These are phyloP conservation scores for Mormyrus lacerda DNA, from an alignment of 2,113 vertebrate genomes.

Conservation along the genomic window DNA sequence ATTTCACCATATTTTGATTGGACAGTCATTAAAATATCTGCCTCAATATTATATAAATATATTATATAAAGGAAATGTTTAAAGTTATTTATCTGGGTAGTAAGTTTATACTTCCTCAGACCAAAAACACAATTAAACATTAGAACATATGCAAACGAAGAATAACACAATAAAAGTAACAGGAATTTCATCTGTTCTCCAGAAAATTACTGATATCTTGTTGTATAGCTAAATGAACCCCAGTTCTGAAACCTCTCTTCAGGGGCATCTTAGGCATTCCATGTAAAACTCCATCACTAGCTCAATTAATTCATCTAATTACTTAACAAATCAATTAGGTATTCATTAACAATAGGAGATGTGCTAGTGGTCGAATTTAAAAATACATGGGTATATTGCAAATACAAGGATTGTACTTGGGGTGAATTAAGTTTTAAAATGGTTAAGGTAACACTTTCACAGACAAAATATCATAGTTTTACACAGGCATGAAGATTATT, in stretches of 20 bases:
- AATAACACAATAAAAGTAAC: neutral
- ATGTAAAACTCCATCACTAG: neutral
- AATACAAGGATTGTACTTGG: neutral
- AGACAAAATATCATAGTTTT: neutral
- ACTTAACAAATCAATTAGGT: neutral
- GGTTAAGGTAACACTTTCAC: neutral
- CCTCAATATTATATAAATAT: neutral
- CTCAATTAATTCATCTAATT: neutral
- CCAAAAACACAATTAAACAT: neutral
- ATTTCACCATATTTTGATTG: neutral
- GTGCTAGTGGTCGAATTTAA: neutral
- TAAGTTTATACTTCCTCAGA: neutral
- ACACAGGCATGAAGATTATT: neutral
- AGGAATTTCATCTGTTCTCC: neutral
- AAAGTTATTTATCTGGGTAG: neutral
- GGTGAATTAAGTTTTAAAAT: neutral
- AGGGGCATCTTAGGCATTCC: neutral
- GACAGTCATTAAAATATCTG: neutral
- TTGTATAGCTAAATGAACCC: neutral
- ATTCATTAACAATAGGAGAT: neutral
- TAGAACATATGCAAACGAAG: neutral
- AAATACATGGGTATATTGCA: neutral
- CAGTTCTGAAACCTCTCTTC: neutral
- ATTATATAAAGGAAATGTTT: neutral
- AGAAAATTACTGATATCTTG: neutral